Base-by-base conservation (phyloP, 2,113 vertebrate genomes). In the Menidia beryllina region DNA sequence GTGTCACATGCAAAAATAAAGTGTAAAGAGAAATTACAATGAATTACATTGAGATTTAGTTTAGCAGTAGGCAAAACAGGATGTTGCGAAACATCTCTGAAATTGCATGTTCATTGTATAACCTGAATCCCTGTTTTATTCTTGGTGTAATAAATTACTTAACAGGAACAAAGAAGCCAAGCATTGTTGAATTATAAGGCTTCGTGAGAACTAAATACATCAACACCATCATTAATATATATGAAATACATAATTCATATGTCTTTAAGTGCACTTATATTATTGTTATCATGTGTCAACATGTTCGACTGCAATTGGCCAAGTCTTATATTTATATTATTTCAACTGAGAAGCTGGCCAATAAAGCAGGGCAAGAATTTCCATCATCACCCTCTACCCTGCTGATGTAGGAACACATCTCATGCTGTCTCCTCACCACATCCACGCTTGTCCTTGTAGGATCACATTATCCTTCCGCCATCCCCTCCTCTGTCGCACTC, bases 241-340 rank as follows among this genome's bases (percentile, higher is more conserved):
- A 55, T 59, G 25, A 47, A 43, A 15, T 23, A 26, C 66, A 45
- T 14, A 10, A 14, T 36, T 7, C 25, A 50, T 30, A 9, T n/a
- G 34, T 64, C 9, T 58, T 7, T 27, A n/a, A 62, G 61, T 77
- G 56, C 19, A 30, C 47, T 60, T 21, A 38, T 24, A 55, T 48
- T 1, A 25, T 11, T 69, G 26, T 77, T 36, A 73, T 39, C 21
- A 27, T 49, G 55, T 52, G 17, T 21, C 72, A 67, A 59, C 9
- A 3, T 65, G 43, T 34, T 48, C 61, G 58, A 34, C 14, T 73
- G 55, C 67, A 75, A 57, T 24, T 81, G 61, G 74, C 48, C 79
- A 62, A 74, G 49, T 57, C 61, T 78, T 76, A 73, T 60, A 79
- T 75, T 72, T 79, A 19, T 39, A 63, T 76, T 71, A 65, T 77